A percentile compares a stretch with the other conserved stretches of the same genome.
Evolutionary conservation across 2,113 vertebrate genomes (phyloP).

Genomic region (Dipodomys merriami): DNA sequence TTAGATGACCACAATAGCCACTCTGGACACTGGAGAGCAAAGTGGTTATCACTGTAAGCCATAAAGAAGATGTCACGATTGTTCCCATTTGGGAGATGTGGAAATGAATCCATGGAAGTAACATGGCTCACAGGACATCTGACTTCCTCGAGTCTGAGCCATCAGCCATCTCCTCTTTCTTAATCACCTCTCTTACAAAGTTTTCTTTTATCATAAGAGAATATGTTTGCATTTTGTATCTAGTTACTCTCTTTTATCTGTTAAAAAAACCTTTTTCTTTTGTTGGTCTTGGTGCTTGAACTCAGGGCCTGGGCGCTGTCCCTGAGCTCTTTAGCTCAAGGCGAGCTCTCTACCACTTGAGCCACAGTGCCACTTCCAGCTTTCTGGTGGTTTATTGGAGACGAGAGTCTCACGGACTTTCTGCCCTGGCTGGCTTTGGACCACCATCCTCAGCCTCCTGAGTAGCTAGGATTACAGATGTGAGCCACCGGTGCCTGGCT

Average conservation of each 20-base stretch:
- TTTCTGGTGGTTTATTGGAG: too few species aligned
- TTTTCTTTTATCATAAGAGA: background rate
- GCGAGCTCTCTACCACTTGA: too few species aligned
- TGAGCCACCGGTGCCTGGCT: too few species aligned
- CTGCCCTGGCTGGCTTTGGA: too few species aligned
- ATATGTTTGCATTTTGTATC: background rate
- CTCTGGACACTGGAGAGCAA: background rate
- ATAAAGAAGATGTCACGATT: slow-evolving; percentile 8
- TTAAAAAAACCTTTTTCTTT: too few species aligned
- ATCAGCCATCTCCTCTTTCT: background rate
- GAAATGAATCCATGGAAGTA: slow-evolving; percentile 51
- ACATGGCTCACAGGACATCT: background rate
- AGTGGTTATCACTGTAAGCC: background rate
- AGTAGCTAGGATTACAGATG: too few species aligned
- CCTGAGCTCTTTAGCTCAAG: too few species aligned
- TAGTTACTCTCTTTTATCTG: background rate
- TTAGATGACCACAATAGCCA: slow-evolving; percentile 6
- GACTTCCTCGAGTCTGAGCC: background rate
- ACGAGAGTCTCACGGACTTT: too few species aligned
- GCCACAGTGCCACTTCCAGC: too few species aligned
- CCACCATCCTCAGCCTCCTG: too few species aligned
- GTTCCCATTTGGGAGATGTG: background rate
- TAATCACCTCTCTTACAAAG: background rate
- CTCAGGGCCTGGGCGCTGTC: too few species aligned
- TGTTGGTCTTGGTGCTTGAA: too few species aligned